These are phyloP conservation scores for Calliopsis andreniformis DNA, from an alignment of 1,140 invertebrate genomes.

Conservation along the genomic window DNA sequence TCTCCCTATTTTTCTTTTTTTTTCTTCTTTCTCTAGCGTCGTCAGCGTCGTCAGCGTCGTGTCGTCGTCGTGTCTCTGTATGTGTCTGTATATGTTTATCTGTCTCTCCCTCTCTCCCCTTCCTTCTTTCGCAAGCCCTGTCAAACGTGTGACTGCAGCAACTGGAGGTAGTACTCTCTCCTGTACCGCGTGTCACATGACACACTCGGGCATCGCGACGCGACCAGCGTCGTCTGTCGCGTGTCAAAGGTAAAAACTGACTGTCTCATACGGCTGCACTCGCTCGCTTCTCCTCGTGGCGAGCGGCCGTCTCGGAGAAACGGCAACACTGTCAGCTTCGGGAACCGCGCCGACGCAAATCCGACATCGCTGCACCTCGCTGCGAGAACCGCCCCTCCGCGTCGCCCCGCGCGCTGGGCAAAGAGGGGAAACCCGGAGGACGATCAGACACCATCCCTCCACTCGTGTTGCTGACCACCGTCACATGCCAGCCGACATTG, in stretches of 20 bases:
- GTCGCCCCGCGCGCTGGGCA: neutral
- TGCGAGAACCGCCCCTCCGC: conserved; percentile 28
- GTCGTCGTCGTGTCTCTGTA: too few species aligned
- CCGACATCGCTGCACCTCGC: conserved; percentile 56
- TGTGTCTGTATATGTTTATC: too few species aligned
- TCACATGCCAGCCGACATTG: neutral
- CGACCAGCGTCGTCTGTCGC: conserved; percentile 54
- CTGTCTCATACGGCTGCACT: conserved; percentile 55
- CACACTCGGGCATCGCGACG: conserved; percentile 61
- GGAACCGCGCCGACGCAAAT: conserved; percentile 55
- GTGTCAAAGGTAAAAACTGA: conserved; percentile 72
- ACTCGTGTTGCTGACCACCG: neutral
- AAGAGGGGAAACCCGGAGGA: neutral
- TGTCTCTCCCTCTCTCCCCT: neutral
- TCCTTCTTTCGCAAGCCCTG: neutral
- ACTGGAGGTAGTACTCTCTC: conserved; percentile 42
- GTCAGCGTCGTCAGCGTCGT: neutral
- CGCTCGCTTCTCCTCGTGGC: conserved; percentile 68
- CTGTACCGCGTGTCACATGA: conserved; percentile 73
- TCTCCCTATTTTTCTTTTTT: neutral
- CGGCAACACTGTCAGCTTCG: conserved; percentile 48
- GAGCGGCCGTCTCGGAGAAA: conserved; percentile 16
- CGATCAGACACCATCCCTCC: conserved; percentile 1
- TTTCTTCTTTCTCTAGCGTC: neutral
- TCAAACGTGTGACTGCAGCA: conserved; percentile 35